Base-by-base conservation (phyloP, 2,797 vertebrate genomes). In the Meriones psammophilus region DNA sequence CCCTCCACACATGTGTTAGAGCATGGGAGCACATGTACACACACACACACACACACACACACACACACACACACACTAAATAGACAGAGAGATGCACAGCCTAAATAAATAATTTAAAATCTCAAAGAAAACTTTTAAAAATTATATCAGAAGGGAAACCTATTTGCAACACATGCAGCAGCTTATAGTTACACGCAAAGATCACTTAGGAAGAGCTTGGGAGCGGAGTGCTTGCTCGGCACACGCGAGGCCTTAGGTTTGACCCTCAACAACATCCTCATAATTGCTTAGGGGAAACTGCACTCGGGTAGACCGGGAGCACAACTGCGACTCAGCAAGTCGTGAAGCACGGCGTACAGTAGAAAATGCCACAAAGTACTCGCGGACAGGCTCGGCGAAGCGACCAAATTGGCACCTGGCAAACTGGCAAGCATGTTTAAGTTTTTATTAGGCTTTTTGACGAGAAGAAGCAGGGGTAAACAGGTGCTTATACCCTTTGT, bases 161-260 rank as follows among this genome's bases (percentile, higher is more conserved):
- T n/a, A 42, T 64, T 89, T 77, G 46, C 10, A 71, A n/a, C 50
- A 54, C 58, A 80, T 62, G 42, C 39, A 12, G 39, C 13, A 42
- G 69, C 15, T 80, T 90, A 94, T 71, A 54, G 68, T 86, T 89
- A 56, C 20, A 36, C 66, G 71, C 76, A 60, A 64, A 91, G 85
- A 17, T 68, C 24, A 36, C 33, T 62, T 66, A 66, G 28, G 60
- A 89, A 54, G 8, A 33, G 58, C 42, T n/a, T 30, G 26, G 30
- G 12, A 24, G 30, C 0, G 36, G 42, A 78, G 74, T n/a, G 22
- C 9, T 64, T 50, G 13, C 42, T n/a, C 10, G 2, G 60, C 60
- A 78, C 58, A 76, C 73, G 64, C 20, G 33, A 62, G 56, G 39
- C 28, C 18, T 14, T 36, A 9, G 30, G 39, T 64, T 77, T 42